Conservation (phyloP, 2,113 vertebrate species). For the Aldabrachelys gigantea region DNA sequence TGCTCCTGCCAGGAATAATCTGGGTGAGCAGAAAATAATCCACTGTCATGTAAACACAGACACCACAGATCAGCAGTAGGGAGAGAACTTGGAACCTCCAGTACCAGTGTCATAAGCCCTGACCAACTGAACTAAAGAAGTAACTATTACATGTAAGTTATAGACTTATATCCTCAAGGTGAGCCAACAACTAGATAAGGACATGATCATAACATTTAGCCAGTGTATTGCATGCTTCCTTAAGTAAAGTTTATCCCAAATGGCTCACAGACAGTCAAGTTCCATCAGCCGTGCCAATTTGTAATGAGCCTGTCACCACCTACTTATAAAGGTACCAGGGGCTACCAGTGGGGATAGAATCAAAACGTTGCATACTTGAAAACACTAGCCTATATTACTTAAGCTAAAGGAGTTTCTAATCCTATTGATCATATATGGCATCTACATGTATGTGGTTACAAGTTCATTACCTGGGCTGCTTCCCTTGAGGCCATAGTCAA, state of each 20-base stretch:
- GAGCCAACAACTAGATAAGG: neutral
- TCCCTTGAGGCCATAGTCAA: neutral
- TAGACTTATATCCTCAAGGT: neutral
- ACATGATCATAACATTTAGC: neutral
- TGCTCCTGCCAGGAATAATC: neutral
- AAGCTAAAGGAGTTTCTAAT: conserved; percentile 8
- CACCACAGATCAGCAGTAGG: neutral
- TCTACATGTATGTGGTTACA: neutral
- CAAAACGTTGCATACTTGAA: neutral
- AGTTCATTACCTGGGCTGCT: neutral
- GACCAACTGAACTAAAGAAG: neutral
- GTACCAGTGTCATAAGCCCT: neutral
- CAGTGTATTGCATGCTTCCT: conserved; percentile 1
- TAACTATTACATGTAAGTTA: neutral
- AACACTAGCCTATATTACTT: neutral
- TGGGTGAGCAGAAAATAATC: neutral
- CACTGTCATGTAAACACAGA: neutral
- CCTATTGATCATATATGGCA: neutral
- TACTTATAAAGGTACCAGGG: conserved; percentile 35
- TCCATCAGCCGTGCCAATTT: neutral
- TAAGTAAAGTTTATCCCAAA: conserved; percentile 26
- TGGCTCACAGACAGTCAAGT: conserved; percentile 37
- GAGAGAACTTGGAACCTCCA: neutral
- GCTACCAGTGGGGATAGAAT: conserved; percentile 33
- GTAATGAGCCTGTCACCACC: conserved; percentile 52